A percentile compares a stretch with the other conserved stretches of the same genome.
Conservation (phyloP, 2,888 invertebrate genomes). For the Eristalis pertinax region DNA sequence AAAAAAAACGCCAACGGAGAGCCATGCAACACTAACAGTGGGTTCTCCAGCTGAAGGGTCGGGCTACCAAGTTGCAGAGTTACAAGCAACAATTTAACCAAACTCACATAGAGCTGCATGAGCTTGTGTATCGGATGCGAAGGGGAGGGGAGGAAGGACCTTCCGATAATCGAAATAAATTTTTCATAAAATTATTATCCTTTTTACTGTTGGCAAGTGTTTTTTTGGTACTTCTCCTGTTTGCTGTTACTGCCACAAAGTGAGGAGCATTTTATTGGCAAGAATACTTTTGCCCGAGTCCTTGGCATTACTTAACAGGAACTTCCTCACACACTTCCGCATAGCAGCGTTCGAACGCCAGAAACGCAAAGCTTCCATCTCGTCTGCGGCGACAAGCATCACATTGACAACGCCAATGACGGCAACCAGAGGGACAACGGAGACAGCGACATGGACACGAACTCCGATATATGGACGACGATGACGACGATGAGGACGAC, state of each 20-base stretch:
- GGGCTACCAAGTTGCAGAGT: slow-evolving; percentile 4
- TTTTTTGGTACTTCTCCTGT: slow-evolving; percentile 17
- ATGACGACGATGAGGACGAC: slow-evolving; percentile 22
- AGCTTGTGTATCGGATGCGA: neutral
- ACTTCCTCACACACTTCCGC: slow-evolving; percentile 4
- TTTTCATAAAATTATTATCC: slow-evolving; percentile 60
- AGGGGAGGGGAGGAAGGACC: neutral
- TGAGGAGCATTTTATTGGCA: slow-evolving; percentile 40
- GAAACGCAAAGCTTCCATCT: slow-evolving; percentile 35
- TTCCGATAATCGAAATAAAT: slow-evolving; percentile 55
- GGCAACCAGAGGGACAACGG: slow-evolving; percentile 4
- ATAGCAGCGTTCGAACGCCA: slow-evolving; percentile 23
- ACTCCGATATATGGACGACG: slow-evolving; percentile 19
- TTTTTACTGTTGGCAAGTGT: slow-evolving; percentile 53
- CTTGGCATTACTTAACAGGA: slow-evolving; percentile 45
- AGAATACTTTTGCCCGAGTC: slow-evolving; percentile 42
- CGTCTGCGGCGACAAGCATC: slow-evolving; percentile 30
- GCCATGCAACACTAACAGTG: neutral
- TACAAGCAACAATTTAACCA: slow-evolving; percentile 50
- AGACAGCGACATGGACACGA: slow-evolving; percentile 11
- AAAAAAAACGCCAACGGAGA: slow-evolving; percentile 7
- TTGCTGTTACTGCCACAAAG: slow-evolving; percentile 14
- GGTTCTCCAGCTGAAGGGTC: neutral
- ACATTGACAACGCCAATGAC: slow-evolving; percentile 23
- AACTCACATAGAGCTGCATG: slow-evolving; percentile 8